These are phyloP conservation scores for Acrobasis consociella DNA, from an alignment of 2,888 invertebrate genomes.

Conservation along the genomic window DNA sequence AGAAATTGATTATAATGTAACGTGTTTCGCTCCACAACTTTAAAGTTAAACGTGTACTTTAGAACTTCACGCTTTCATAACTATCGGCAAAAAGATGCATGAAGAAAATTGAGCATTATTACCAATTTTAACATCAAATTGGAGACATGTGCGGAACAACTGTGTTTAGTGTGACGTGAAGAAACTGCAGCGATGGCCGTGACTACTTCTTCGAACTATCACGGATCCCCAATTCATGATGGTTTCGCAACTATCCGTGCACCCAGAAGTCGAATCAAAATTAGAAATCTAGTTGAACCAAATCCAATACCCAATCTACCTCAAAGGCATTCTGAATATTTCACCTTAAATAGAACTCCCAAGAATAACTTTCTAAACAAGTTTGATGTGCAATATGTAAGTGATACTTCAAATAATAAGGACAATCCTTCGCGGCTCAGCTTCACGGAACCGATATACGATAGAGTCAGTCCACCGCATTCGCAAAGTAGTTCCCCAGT, in stretches of 20 bases:
- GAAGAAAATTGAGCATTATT: conserved; percentile 35
- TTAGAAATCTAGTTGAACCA: conserved; percentile 74
- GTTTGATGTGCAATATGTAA: conserved; percentile 67
- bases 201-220: conserved; percentile 71
- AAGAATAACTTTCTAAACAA: conserved; percentile 70
- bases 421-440: conserved; percentile 65
- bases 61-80: conserved; percentile 59
- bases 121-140: conserved; percentile 31
- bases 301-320: conserved; percentile 68
- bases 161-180: conserved; percentile 35
- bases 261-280: conserved; percentile 77
- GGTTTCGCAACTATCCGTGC: conserved; percentile 94
- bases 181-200: conserved; percentile 62
- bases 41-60: conserved; percentile 39
- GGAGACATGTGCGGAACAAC: conserved; percentile 30
- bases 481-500: conserved; percentile 68
- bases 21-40: conserved; percentile 37
- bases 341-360: conserved; percentile 72
- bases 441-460: conserved; percentile 76
- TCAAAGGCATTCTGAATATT: conserved; percentile 78
- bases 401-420: conserved; percentile 47
- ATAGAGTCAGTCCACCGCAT: conserved; percentile 71
- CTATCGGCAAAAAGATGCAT: conserved; percentile 45
- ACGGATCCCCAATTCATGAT: conserved; percentile 87
- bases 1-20: conserved; percentile 24